Conservation (phyloP, 2,797 vertebrate species). For the Mareca strepera region DNA sequence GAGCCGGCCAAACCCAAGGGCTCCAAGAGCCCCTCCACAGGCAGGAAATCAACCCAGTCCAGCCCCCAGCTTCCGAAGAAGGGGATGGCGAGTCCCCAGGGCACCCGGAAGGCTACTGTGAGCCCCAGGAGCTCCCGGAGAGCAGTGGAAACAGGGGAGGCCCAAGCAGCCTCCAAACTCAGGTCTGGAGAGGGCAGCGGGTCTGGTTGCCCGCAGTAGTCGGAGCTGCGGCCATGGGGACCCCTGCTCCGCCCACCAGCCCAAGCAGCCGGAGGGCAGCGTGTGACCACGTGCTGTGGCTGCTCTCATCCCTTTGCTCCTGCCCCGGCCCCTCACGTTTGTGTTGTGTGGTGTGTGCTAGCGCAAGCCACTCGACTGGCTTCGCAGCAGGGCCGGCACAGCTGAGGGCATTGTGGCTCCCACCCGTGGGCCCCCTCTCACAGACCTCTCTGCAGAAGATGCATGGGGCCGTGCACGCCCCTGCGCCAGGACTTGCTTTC, state of each 20-base stretch:
- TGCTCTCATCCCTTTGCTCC: neutral
- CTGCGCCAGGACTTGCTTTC: rapidly evolving
- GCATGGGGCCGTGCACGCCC: neutral
- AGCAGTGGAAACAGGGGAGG: constrained; percentile 76
- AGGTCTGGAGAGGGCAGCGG: constrained; percentile 75
- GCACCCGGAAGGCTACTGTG: constrained; percentile 77
- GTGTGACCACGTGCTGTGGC: rapidly evolving
- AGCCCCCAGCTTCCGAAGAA: constrained; percentile 93
- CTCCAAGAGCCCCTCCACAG: constrained; percentile 88
- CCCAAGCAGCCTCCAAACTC: constrained; percentile 66
- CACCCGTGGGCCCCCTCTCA: neutral
- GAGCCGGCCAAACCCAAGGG: constrained; percentile 88
- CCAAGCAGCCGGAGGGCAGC: neutral
- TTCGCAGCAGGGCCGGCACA: neutral
- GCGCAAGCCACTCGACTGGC: neutral
- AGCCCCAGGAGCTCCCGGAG: constrained; percentile 85
- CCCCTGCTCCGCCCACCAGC: neutral
- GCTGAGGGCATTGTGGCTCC: rapidly evolving
- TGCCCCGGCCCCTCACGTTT: rapidly evolving
- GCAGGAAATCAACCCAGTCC: constrained; percentile 86
- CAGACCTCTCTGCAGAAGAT: neutral
- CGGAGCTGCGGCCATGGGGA: neutral
- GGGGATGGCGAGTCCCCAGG: constrained; percentile 85
- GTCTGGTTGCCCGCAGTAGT: constrained; percentile 80
- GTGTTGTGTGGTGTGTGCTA: constrained; percentile 53